These are phyloP conservation scores for Urechis unicinctus DNA, from an alignment of 2,888 invertebrate genomes.

Conservation along the genomic window DNA sequence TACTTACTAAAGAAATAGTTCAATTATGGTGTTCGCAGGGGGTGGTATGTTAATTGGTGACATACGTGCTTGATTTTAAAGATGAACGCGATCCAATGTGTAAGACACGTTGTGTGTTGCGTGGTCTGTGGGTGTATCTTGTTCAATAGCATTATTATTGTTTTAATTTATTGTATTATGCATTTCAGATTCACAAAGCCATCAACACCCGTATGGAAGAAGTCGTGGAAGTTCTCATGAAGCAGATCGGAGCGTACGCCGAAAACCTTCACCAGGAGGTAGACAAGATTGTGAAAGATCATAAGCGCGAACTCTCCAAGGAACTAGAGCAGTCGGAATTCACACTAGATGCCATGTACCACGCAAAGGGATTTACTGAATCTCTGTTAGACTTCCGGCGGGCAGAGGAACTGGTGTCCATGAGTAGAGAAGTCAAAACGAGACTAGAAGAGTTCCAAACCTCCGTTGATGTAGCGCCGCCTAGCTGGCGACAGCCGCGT, in stretches of 20 bases:
- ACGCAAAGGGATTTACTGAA: constrained; percentile 18
- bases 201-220: constrained; percentile 22
- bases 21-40: no score
- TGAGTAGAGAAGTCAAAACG: constrained; percentile 17
- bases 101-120: no score
- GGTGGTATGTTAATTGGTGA: no score
- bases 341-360: constrained; percentile 16
- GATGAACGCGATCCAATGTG: no score
- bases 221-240: constrained; percentile 18
- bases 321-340: constrained; percentile 14
- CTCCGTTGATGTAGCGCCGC: constrained; percentile 12
- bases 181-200: constrained; percentile 22
- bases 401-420: constrained; percentile 24
- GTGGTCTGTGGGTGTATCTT: no score
- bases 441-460: constrained; percentile 21
- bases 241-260: constrained; percentile 19
- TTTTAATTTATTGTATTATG: constrained; percentile 3
- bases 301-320: constrained; percentile 15
- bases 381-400: constrained; percentile 21
- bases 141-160: neutral
- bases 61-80: no score
- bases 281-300: constrained; percentile 22
- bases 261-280: constrained; percentile 22
- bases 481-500: constrained; percentile 23
- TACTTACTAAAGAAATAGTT: no score